Evolutionary conservation across 2,888 invertebrate genomes (phyloP).

Genomic region (Pomacea canaliculata): DNA sequence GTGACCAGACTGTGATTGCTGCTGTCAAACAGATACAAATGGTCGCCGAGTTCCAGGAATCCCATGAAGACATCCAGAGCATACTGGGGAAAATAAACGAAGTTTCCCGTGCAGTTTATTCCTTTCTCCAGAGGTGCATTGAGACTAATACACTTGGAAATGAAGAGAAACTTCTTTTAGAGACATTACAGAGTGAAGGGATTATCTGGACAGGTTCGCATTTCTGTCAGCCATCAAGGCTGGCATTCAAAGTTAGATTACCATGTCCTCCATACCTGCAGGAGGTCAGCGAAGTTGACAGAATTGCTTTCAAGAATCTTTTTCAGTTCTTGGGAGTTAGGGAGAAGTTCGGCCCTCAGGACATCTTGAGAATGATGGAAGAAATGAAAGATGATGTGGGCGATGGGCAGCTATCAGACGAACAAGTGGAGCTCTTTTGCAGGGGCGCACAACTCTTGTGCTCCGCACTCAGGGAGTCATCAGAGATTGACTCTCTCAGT

Average conservation of each 20-base stretch:
- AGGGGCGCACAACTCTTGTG: conserved; percentile 5
- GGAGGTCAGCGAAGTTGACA: conserved; percentile 5
- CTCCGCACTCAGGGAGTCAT: conserved; percentile 33
- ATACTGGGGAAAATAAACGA: neutral
- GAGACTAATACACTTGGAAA: no score
- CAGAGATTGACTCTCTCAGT: conserved; percentile 23
- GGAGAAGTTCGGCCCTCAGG: neutral
- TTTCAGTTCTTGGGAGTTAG: conserved; percentile 4
- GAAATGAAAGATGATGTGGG: neutral
- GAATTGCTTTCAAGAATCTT: neutral
- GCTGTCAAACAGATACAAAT: neutral
- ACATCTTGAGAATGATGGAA: neutral
- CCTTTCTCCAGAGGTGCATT: conserved; percentile 4
- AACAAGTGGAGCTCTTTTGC: neutral
- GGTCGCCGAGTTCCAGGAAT: neutral
- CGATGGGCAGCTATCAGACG: neutral
- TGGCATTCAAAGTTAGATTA: conserved; percentile 11
- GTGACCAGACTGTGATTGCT: neutral
- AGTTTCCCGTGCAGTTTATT: neutral
- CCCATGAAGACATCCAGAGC: neutral
- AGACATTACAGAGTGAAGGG: neutral
- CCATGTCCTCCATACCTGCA: conserved; percentile 26
- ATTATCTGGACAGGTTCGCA: conserved; percentile 6
- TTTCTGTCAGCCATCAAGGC: conserved; percentile 1
- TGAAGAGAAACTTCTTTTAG: neutral